Conservation (phyloP, 2,797 vertebrate species). For the Tapirus indicus region DNA sequence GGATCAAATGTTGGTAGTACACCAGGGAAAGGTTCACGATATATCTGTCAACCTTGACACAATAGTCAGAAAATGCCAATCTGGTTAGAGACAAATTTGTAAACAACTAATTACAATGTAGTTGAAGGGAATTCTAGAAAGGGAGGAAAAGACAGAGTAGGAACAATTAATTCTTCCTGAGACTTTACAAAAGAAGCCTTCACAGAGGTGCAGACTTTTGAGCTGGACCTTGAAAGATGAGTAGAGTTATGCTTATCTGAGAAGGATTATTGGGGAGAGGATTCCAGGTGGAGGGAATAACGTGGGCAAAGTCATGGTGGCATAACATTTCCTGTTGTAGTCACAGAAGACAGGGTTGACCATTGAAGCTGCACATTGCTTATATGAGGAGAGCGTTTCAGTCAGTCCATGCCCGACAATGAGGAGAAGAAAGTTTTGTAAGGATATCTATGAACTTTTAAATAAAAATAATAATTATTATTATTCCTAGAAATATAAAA, state of each 20-base stretch:
- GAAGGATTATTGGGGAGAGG: neutral
- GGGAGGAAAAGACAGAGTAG: neutral
- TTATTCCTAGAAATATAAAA: neutral
- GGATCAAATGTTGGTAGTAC: neutral
- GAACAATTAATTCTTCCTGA: neutral
- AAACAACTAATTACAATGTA: constrained; percentile 32
- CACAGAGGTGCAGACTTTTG: neutral
- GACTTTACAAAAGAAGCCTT: neutral
- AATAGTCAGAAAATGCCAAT: neutral
- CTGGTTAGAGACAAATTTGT: neutral
- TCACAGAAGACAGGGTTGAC: neutral
- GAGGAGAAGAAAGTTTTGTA: neutral
- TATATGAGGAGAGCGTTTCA: neutral
- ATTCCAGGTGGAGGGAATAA: neutral
- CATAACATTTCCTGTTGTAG: neutral
- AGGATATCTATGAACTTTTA: neutral
- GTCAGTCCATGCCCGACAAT: neutral
- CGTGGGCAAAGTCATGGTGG: neutral
- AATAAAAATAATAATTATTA: neutral
- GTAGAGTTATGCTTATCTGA: neutral
- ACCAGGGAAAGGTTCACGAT: neutral
- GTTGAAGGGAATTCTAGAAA: constrained; percentile 22
- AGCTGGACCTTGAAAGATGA: constrained; percentile 28
- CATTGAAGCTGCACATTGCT: neutral
- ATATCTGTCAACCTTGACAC: neutral